Base-by-base conservation (phyloP, 2,113 vertebrate species). In the Antennarius striatus region DNA sequence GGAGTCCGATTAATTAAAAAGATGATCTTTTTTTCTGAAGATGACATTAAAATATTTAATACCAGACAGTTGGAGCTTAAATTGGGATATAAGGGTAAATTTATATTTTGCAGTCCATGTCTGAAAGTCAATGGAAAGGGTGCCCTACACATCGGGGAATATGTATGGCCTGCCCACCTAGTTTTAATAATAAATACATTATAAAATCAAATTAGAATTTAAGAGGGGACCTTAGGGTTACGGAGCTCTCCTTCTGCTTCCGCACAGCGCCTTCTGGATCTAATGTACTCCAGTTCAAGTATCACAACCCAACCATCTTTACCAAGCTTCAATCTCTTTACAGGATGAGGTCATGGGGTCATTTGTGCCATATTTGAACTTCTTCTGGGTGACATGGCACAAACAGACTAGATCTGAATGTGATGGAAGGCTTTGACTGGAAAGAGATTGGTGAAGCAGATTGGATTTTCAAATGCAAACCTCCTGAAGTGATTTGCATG, bases 401-500 rank as follows among this genome's bases (percentile, higher is more conserved):
- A 68, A 77, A 75, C 67, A 71, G 68, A 70, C 63, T 47, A 71
- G 74, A 75, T 84, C 54, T 64, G 36, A 68, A 78, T 60, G n/a
- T 65, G 61, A 80, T 75, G 36, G 66, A 82, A 67, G 43, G 72
- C 55, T 62, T 73, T 53, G 60, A 52, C 55, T 79, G n/a, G 6
- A 78, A 81, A 80, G 73, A 87, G 80, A 85, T 86, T 87, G 75
- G 47, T 66, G 72, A 73, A 73, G 64, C 80, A 82, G 81, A 90
- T 80, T 84, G 78, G 62, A 82, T 69, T 87, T 82, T 81, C 30
- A 74, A 72, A 84, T 69, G 48, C 52, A 75, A 83, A 81, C 78
- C 75, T 79, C 53, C 63, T 81, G 70, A 70, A 67, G 65, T 82
- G 63, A 81, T 87, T 83, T 88, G 83, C 73, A 85, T 83, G 74